phyloP scores from a whole-genome alignment of 2,797 vertebrate species.

The Pterois miles region DNA sequence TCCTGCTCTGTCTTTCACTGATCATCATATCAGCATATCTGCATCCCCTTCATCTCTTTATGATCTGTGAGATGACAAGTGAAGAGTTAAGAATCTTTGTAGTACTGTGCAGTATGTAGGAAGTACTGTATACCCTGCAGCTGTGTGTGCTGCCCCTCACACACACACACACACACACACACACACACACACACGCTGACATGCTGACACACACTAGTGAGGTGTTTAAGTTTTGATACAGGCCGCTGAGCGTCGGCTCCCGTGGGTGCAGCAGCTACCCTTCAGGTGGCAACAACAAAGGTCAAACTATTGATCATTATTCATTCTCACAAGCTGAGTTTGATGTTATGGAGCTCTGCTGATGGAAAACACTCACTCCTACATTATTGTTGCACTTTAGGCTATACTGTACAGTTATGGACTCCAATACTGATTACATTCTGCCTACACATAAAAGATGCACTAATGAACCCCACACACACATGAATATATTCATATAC shows the following conservation, averaged over 20 bases:
- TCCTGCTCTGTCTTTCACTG: not conserved
- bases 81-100: constrained; percentile 3
- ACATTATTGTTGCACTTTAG: constrained; percentile 11
- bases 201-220: not conserved
- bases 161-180: constrained; percentile 12
- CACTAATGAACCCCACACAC: constrained; percentile 22
- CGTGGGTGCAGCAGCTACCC: constrained; percentile 26
- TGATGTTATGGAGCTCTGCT: not conserved
- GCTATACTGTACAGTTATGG: not conserved
- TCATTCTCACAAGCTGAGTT: constrained; percentile 23
- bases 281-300: constrained; percentile 51
- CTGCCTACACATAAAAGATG: constrained; percentile 15
- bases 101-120: not conserved
- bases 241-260: constrained; percentile 6
- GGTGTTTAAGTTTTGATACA: constrained; percentile 27
- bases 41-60: constrained; percentile 4
- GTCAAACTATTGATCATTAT: constrained; percentile 63
- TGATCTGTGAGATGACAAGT: constrained; percentile 22
- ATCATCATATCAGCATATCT: not conserved
- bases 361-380: constrained; percentile 15
- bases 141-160: not conserved
- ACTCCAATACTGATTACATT: not conserved
- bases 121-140: constrained; percentile 3
- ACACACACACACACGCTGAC: not conserved
- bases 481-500: not conserved